Conservation (phyloP, 2,888 invertebrate species). For the Acronicta leporina region DNA sequence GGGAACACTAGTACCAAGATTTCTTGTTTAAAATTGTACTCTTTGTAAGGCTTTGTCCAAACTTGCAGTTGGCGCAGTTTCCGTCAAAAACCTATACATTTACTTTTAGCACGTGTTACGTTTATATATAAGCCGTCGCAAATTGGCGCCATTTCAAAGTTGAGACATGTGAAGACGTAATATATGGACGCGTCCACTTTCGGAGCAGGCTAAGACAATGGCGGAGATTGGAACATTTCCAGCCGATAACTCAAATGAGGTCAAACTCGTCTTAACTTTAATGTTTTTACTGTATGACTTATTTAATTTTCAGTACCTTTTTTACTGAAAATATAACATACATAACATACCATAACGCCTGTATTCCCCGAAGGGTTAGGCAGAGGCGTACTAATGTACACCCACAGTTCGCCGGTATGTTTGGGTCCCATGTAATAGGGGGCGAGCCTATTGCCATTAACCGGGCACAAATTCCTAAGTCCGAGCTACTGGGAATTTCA, state of each 20-base stretch:
- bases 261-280: slow-evolving; percentile 72
- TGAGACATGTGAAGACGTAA: slow-evolving; percentile 56
- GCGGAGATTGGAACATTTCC: slow-evolving; percentile 79
- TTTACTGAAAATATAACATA: too few relatives aligned
- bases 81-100: slow-evolving; percentile 33
- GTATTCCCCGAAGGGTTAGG: too few relatives aligned
- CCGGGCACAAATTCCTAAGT: too few relatives aligned
- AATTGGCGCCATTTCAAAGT: slow-evolving; percentile 64
- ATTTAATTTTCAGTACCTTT: slow-evolving; percentile 23
- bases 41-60: slow-evolving; percentile 36
- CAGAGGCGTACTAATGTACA: too few relatives aligned
- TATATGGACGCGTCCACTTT: slow-evolving; percentile 67
- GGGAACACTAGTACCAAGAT: slow-evolving; percentile 28
- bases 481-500: too few relatives aligned
- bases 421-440: too few relatives aligned
- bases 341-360: too few relatives aligned
- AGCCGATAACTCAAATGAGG: slow-evolving; percentile 80
- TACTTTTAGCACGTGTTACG: slow-evolving; percentile 38
- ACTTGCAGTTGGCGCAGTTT: slow-evolving; percentile 38
- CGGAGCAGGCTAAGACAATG: slow-evolving; percentile 71
- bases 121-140: slow-evolving; percentile 39
- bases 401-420: too few relatives aligned
- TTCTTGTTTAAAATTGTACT: slow-evolving; percentile 31
- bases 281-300: slow-evolving; percentile 39
- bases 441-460: too few relatives aligned